A percentile compares a stretch with the other conserved stretches of the same genome.
Conservation (phyloP, 1,140 invertebrate species). For the Hesperophylax magnus region DNA sequence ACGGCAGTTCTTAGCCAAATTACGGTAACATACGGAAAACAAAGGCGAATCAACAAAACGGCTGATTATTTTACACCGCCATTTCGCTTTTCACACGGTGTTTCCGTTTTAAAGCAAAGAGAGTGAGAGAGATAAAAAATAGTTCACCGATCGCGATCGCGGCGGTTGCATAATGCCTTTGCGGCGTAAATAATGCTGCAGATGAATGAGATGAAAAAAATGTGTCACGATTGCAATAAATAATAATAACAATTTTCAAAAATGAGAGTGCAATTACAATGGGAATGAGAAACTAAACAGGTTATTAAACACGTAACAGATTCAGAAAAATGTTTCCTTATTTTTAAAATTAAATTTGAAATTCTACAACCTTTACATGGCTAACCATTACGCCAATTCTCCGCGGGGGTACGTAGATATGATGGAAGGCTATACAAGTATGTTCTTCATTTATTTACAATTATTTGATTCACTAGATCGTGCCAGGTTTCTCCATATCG, state of each 20-base stretch:
- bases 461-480: too few relatives aligned
- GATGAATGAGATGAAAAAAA: too few relatives aligned
- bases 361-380: too few relatives aligned
- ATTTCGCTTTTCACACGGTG: constrained; percentile 41
- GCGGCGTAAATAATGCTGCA: not conserved
- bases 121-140: constrained; percentile 38
- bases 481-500: not conserved
- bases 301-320: too few relatives aligned
- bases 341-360: too few relatives aligned
- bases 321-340: too few relatives aligned
- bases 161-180: constrained; percentile 29
- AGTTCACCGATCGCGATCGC: constrained; percentile 32
- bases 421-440: too few relatives aligned
- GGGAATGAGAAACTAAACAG: too few relatives aligned
- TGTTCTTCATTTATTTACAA: not conserved
- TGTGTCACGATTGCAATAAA: too few relatives aligned
- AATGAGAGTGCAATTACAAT: too few relatives aligned
- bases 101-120: constrained; percentile 24
- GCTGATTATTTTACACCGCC: constrained; percentile 22
- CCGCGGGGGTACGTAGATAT: not conserved
- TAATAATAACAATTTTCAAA: too few relatives aligned
- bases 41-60: constrained; percentile 23
- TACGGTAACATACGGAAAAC: constrained; percentile 37
- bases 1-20: constrained; percentile 24
- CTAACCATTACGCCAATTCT: not conserved